Percentiles rank a stretch among this genome's conserved stretches.
Conservation (phyloP, 2,888 invertebrate genomes). For the Philaethria dido region DNA sequence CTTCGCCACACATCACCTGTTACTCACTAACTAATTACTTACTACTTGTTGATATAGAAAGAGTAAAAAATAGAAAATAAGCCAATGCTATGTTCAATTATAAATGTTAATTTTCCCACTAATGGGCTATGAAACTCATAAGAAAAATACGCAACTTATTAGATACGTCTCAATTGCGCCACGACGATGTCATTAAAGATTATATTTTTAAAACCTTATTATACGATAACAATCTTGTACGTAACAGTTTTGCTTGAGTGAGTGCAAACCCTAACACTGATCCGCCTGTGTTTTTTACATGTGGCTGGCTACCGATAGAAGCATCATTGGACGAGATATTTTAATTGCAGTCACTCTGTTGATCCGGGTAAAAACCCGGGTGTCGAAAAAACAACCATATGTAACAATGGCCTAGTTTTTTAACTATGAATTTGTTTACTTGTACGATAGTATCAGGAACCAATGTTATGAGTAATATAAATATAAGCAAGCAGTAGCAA, state of each 20-base stretch:
- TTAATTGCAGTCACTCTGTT: slow-evolving; percentile 46
- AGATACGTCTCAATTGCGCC: background rate
- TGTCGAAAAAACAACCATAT: slow-evolving; percentile 45
- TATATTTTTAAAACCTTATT: background rate
- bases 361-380: slow-evolving; percentile 52
- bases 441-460: slow-evolving; percentile 39
- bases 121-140: background rate
- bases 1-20: too few relatives aligned
- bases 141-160: background rate
- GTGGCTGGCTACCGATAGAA: slow-evolving; percentile 42
- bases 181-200: background rate
- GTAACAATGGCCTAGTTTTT: slow-evolving; percentile 40
- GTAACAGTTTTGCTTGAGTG: slow-evolving; percentile 3
- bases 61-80: background rate
- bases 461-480: background rate
- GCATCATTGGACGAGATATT: slow-evolving; percentile 47
- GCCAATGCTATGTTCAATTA: background rate
- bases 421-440: slow-evolving; percentile 37
- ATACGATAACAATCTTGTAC: background rate
- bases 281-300: slow-evolving; percentile 49
- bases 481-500: background rate
- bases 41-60: background rate
- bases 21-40: too few relatives aligned
- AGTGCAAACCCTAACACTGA: slow-evolving; percentile 41
- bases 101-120: background rate